Conservation (phyloP, 2,113 vertebrate species). For the Vulpes vulpes region DNA sequence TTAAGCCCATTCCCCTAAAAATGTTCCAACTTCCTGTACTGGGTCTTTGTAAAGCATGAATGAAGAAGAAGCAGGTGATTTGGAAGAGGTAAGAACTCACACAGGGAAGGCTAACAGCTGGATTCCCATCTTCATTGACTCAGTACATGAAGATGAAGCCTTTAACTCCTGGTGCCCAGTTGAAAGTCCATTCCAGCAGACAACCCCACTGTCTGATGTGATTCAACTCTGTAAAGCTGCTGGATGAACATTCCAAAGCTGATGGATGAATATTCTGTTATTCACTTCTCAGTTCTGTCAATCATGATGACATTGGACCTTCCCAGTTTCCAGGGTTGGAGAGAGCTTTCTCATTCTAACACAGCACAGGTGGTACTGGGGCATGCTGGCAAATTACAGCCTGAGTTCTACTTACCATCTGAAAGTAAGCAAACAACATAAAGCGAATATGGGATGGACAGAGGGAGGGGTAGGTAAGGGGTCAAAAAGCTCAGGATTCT, state of each 20-base stretch:
- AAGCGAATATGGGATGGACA: not conserved
- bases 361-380: not conserved
- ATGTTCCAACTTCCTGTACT: not conserved
- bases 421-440: constrained; percentile 19
- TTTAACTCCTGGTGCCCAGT: not conserved
- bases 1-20: not conserved
- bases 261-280: not conserved
- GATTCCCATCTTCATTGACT: not conserved
- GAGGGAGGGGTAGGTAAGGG: not conserved
- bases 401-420: not conserved
- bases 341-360: not conserved
- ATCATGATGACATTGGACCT: not conserved
- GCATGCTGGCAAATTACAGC: not conserved
- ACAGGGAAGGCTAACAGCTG: not conserved
- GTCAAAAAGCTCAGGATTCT: not conserved
- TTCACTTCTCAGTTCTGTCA: not conserved
- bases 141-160: not conserved
- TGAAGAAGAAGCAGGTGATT: not conserved
- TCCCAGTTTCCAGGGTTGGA: not conserved
- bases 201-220: not conserved
- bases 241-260: not conserved
- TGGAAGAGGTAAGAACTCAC: not conserved
- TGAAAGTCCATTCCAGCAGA: not conserved
- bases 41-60: not conserved
- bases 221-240: not conserved